Evolutionary conservation across 2,888 invertebrate species (phyloP).

Genomic region (Ophion slaviceki): DNA sequence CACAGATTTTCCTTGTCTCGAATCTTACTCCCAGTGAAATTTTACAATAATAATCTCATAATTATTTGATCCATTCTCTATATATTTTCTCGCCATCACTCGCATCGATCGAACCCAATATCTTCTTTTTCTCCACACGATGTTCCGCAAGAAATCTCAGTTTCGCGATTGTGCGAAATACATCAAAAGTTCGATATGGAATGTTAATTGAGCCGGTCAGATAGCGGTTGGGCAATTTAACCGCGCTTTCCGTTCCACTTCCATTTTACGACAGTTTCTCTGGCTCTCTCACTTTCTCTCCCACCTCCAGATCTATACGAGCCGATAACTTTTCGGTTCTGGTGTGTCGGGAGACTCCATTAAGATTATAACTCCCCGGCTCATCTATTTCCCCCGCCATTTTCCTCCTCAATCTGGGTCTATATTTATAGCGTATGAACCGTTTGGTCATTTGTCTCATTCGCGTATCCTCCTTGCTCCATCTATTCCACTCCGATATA

Average conservation of each 20-base stretch:
- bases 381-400: constrained; percentile 57
- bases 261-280: constrained; percentile 14
- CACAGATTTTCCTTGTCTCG: background rate
- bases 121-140: background rate
- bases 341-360: constrained; percentile 79
- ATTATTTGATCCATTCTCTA: background rate
- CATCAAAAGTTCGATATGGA: constrained; percentile 28
- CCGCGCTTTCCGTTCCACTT: constrained; percentile 51
- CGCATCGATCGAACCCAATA: background rate
- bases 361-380: constrained; percentile 79
- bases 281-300: constrained; percentile 34
- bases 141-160: constrained; percentile 1
- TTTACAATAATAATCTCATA: background rate
- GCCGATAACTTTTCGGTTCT: constrained; percentile 77
- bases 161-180: background rate
- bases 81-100: background rate
- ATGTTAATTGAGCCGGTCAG: constrained; percentile 53
- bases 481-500: constrained; percentile 36
- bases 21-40: background rate
- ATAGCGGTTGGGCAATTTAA: constrained; percentile 52
- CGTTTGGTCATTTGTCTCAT: constrained; percentile 56
- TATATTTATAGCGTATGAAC: constrained; percentile 25
- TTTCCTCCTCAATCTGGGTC: constrained; percentile 13
- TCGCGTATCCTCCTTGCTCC: constrained; percentile 40
- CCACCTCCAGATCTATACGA: constrained; percentile 49